phyloP scores from a whole-genome alignment of 2,797 vertebrate species.

The Morelia viridis region DNA sequence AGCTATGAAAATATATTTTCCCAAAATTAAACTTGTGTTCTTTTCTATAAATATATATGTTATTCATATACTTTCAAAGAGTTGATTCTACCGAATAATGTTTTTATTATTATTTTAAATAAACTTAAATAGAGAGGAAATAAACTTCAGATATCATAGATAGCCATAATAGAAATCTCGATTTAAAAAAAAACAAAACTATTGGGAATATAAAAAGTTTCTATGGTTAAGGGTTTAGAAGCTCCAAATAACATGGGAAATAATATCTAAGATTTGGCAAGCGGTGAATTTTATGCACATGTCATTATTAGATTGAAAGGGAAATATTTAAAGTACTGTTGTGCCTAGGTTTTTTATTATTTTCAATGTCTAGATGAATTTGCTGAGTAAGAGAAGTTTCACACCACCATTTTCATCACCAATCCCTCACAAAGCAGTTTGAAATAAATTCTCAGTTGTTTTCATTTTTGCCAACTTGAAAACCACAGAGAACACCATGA shows the following conservation, averaged over 20 bases:
- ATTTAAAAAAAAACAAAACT: background rate
- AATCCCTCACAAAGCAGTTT: background rate
- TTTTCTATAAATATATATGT: background rate
- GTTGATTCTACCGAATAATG: background rate
- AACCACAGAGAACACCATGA: too few relatives aligned
- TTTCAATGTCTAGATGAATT: background rate
- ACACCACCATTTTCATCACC: too few relatives aligned
- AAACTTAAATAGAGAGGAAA: background rate
- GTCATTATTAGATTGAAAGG: background rate
- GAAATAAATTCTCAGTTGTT: background rate
- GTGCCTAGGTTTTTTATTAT: background rate
- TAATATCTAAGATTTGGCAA: conserved; percentile 31
- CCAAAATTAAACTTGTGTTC: background rate
- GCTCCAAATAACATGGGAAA: background rate
- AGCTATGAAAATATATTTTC: background rate
- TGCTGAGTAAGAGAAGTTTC: background rate
- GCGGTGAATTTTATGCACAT: background rate
- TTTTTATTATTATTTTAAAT: background rate
- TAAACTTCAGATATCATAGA: background rate
- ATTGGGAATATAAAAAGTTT: background rate
- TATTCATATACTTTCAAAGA: background rate
- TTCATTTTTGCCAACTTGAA: background rate
- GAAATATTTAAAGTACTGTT: conserved; percentile 9
- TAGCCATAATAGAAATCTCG: background rate
- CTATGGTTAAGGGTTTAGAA: conserved; percentile 18